Evolutionary conservation across 2,113 vertebrate genomes (phyloP).

Genomic region (Trichomycterus rosablanca): DNA sequence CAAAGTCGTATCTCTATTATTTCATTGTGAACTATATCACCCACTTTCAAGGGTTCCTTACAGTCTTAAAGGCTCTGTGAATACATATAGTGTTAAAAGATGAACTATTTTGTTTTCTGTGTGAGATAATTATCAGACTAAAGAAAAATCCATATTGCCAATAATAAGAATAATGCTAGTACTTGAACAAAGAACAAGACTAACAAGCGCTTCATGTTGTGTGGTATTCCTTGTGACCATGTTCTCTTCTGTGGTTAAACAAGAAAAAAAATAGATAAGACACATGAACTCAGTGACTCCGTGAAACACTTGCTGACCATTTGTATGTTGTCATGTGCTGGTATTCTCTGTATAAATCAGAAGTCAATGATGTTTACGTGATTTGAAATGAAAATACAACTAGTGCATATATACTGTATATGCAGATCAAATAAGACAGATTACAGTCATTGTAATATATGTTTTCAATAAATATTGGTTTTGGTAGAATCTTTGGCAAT

Average conservation of each 20-base stretch:
- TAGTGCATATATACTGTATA: slow-evolving; percentile 79
- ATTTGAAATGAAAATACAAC: slow-evolving; percentile 37
- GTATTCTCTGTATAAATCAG: slow-evolving; percentile 77
- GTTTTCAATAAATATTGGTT: slow-evolving; percentile 98
- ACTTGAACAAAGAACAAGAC: slow-evolving; percentile 60
- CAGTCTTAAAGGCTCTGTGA: slow-evolving; percentile 26
- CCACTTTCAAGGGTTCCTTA: slow-evolving; percentile 26
- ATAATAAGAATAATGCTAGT: slow-evolving; percentile 58
- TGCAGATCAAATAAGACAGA: slow-evolving; percentile 56
- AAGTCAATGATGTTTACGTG: slow-evolving; percentile 45
- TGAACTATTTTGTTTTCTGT: slow-evolving; percentile 56
- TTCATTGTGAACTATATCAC: no score
- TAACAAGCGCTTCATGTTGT: slow-evolving; percentile 71
- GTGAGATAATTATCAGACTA: slow-evolving; percentile 53
- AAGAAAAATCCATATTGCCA: slow-evolving; percentile 55
- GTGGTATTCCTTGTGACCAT: slow-evolving; percentile 80
- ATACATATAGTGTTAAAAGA: slow-evolving; percentile 42
- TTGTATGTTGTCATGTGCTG: slow-evolving; percentile 63
- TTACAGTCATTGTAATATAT: slow-evolving; percentile 87
- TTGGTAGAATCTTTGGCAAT: slow-evolving; percentile 74
- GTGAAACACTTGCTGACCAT: slow-evolving; percentile 71
- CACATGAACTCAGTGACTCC: slow-evolving; percentile 51
- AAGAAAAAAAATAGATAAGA: slow-evolving; percentile 55
- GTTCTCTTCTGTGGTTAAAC: slow-evolving; percentile 70
- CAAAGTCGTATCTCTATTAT: no score